Evolutionary conservation across 2,113 vertebrate genomes (phyloP).

Genomic region (Semicossyphus pulcher): DNA sequence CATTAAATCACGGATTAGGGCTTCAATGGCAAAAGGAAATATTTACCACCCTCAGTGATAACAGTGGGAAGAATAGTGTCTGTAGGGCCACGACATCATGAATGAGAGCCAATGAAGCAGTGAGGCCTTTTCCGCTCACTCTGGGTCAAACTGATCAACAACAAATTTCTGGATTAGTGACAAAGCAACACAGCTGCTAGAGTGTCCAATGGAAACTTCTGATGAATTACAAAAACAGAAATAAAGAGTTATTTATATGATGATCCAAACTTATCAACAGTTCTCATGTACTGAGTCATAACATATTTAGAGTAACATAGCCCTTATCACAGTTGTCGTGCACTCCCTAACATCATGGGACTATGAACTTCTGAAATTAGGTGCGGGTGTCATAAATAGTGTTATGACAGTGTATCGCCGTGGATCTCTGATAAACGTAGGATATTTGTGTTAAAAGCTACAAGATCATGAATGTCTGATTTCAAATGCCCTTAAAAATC

Average conservation of each 20-base stretch:
- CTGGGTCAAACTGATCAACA: constrained; percentile 36
- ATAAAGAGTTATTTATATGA: too few species aligned
- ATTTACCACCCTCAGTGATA: constrained; percentile 65
- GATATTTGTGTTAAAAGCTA: too few species aligned
- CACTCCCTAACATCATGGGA: not conserved
- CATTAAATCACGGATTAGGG: constrained; percentile 67
- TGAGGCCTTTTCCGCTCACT: constrained; percentile 17
- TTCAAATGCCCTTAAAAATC: too few species aligned
- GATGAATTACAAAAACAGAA: too few species aligned
- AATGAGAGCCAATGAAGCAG: constrained; percentile 29
- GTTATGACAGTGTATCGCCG: too few species aligned
- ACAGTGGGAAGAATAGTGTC: constrained; percentile 48
- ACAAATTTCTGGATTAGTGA: constrained; percentile 37
- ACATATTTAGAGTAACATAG: not conserved
- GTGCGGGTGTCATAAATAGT: too few species aligned
- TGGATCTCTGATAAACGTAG: too few species aligned
- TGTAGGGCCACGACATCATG: not conserved
- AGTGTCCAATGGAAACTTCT: constrained; percentile 1
- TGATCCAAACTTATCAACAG: too few species aligned
- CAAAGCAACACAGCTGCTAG: not conserved
- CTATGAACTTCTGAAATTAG: constrained; percentile 17
- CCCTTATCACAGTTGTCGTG: constrained; percentile 6
- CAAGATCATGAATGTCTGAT: too few species aligned
- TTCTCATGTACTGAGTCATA: too few species aligned
- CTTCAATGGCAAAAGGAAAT: constrained; percentile 76